Conservation (phyloP, 1,140 invertebrate genomes). For the Gryllus bimaculatus region DNA sequence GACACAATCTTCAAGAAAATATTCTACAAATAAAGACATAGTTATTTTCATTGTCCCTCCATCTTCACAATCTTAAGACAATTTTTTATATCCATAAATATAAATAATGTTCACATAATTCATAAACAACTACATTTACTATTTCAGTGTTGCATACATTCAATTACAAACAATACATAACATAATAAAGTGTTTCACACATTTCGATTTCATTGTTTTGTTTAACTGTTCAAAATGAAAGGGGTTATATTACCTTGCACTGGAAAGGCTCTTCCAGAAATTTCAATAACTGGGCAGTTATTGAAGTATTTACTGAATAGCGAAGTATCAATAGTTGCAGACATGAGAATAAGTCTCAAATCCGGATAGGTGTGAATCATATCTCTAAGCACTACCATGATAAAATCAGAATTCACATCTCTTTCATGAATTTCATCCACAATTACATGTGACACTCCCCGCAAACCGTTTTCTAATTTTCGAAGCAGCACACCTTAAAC, state of each 20-base stretch:
- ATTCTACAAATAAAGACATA: conserved; percentile 43
- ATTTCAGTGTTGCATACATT: too few relatives aligned
- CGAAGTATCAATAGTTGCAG: conserved; percentile 88
- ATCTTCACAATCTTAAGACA: too few relatives aligned
- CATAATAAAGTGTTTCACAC: too few relatives aligned
- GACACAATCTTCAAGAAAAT: conserved; percentile 84
- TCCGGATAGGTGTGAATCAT: conserved; percentile 86
- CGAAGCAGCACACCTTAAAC: conserved; percentile 68
- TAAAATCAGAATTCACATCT: conserved; percentile 93
- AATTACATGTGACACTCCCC: conserved; percentile 83
- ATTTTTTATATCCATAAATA: too few relatives aligned
- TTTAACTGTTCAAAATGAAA: too few relatives aligned
- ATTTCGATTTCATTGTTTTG: too few relatives aligned
- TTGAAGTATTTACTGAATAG: conserved; percentile 89
- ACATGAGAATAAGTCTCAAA: conserved; percentile 90
- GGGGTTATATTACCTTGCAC: conserved; percentile 43
- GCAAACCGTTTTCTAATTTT: conserved; percentile 76
- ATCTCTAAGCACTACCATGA: conserved; percentile 85
- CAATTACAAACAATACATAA: too few relatives aligned
- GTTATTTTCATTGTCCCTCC: too few relatives aligned
- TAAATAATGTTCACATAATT: too few relatives aligned
- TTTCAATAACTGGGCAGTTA: conserved; percentile 69
- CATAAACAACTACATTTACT: too few relatives aligned
- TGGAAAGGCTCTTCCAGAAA: conserved; percentile 68
- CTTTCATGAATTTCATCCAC: conserved; percentile 97